Evolutionary conservation across 1,140 invertebrate genomes (phyloP).

Genomic region (Pygmarrhopalites habei): DNA sequence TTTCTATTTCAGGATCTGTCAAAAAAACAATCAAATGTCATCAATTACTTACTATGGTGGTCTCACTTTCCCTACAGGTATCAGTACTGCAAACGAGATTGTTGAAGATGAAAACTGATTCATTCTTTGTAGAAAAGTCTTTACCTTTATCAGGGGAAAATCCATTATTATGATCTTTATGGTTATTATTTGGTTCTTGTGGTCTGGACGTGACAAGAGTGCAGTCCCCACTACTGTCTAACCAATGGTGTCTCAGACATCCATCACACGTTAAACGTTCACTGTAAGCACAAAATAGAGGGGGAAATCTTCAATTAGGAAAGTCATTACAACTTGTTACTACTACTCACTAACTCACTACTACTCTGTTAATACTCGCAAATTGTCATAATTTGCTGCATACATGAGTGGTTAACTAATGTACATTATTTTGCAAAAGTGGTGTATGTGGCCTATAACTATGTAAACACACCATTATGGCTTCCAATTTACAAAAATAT

Average conservation of each 20-base stretch:
- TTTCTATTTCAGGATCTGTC: background rate
- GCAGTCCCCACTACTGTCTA: slow-evolving; percentile 44
- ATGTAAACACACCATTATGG: too few species aligned
- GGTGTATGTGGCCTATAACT: too few species aligned
- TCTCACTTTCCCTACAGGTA: background rate
- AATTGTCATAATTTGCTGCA: too few species aligned
- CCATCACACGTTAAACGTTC: slow-evolving; percentile 89
- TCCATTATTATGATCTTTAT: slow-evolving; percentile 14
- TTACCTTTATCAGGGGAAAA: slow-evolving; percentile 1
- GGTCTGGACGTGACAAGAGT: slow-evolving; percentile 9
- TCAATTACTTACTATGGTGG: background rate
- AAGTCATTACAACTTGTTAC: too few species aligned
- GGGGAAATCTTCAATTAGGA: too few species aligned
- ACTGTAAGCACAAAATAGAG: too few species aligned
- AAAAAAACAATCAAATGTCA: background rate
- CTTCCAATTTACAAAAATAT: too few species aligned
- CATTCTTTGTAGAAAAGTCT: background rate
- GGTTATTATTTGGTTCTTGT: slow-evolving; percentile 33
- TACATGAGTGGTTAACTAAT: too few species aligned
- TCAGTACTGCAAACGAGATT: background rate
- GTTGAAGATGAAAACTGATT: background rate
- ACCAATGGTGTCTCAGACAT: slow-evolving; percentile 90
- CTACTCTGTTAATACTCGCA: too few species aligned
- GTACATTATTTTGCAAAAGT: too few species aligned
- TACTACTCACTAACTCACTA: too few species aligned